phyloP scores from a whole-genome alignment of 1,140 invertebrate genomes.

The Eubasilissa regina region DNA sequence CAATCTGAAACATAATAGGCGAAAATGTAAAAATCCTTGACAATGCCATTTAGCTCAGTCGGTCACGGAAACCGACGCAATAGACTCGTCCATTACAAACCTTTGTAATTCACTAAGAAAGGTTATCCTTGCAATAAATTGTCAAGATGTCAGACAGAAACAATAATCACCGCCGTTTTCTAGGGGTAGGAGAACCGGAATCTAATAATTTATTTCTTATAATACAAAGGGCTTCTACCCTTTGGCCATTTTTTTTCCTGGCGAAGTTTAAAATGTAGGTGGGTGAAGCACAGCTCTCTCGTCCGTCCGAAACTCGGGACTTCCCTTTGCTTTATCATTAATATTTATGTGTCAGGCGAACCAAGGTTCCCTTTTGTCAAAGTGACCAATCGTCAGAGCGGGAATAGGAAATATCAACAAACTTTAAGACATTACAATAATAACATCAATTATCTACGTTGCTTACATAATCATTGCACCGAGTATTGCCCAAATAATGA shows the following conservation, averaged over 20 bases:
- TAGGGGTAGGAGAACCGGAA: conserved; percentile 33
- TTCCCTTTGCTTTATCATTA: conserved; percentile 48
- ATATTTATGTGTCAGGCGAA: conserved; percentile 47
- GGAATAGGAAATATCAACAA: background rate
- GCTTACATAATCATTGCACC: too few relatives aligned
- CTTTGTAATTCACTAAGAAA: conserved; percentile 36
- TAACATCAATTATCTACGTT: too few relatives aligned
- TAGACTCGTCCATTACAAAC: conserved; percentile 31
- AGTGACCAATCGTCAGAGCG: conserved; percentile 35
- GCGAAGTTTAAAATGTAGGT: conserved; percentile 38
- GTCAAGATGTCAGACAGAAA: conserved; percentile 42
- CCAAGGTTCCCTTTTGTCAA: conserved; percentile 40
- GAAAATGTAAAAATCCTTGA: conserved; percentile 10
- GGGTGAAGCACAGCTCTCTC: conserved; percentile 16
- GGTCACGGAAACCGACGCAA: conserved; percentile 23
- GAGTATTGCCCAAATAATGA: too few relatives aligned
- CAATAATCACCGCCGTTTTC: conserved; percentile 45
- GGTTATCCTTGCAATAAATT: conserved; percentile 44
- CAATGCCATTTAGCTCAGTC: conserved; percentile 14
- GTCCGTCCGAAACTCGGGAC: conserved; percentile 20
- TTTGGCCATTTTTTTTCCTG: conserved; percentile 40
- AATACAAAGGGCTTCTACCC: conserved; percentile 47
- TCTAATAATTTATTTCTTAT: conserved; percentile 50
- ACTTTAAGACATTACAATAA: too few relatives aligned
- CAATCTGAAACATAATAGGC: background rate